Base-by-base conservation (phyloP, 2,888 invertebrate genomes). In the Calameuta idolon region DNA sequence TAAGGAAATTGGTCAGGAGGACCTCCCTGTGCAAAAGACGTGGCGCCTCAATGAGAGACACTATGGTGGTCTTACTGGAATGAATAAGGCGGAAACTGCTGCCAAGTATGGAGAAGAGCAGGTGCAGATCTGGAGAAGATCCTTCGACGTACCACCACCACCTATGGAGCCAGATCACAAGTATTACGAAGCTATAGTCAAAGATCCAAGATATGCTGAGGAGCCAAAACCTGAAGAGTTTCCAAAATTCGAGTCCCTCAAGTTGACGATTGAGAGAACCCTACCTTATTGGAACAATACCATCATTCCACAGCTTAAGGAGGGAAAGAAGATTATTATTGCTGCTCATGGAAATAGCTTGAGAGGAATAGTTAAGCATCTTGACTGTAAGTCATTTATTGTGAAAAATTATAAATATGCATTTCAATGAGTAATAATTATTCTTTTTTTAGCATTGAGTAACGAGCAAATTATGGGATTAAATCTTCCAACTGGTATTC, bases 21-120 rank as follows among this genome's bases (percentile, higher is more conserved):
- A 94, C 83, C 91, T 97, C 81, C 95, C 95, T 0, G 92, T 95
- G 11, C 90, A 93, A 9, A 95, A 95, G 88, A 95, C 96, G 12
- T 97, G 97, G 97, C 94, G 97, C 23, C 92, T 97, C 37, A 97
- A 97, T 87, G 97, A 97, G 91, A 94, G 97, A 79, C 97, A 97
- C 88, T 97, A 97, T 87, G 97, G 97, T 76, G 96, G 96, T 69
- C 93, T 97, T 11, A 97, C 97, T 15, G 97, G 97, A 2, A 93
- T 96, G 80, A 96, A 97, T 88, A 97, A 97, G 90, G 94, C 96
- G 0, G 96, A 97, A 91, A 96, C 97, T 33, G 97, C 97, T 75
- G 95, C 95, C 76, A 96, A 96, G 89, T 97, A 96, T 92, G 97
- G 97, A 15, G 97, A 97, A 89, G 95, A 95, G 75, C 96, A 96